phyloP scores from a whole-genome alignment of 2,888 invertebrate genomes.

The Andrena hattorfiana region DNA sequence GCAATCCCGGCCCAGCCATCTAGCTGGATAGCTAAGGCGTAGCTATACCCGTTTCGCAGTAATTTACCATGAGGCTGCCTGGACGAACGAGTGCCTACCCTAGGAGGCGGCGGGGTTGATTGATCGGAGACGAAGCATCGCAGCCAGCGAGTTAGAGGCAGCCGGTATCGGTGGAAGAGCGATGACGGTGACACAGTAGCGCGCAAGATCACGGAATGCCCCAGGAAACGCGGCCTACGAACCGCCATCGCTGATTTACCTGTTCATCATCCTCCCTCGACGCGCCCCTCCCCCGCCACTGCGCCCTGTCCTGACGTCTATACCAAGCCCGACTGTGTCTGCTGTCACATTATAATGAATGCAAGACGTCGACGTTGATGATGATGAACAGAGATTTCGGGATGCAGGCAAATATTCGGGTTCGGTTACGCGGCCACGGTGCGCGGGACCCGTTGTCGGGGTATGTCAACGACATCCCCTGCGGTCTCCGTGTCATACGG shows the following conservation, averaged over 20 bases:
- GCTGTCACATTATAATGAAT: constrained; percentile 62
- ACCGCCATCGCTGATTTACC: constrained; percentile 37
- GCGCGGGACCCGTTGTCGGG: constrained; percentile 57
- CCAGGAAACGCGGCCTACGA: constrained; percentile 26
- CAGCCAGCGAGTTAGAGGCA: constrained; percentile 1
- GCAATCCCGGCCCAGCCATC: constrained; percentile 67
- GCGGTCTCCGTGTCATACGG: constrained; percentile 55
- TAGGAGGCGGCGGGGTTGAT: constrained; percentile 61
- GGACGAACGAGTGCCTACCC: constrained; percentile 41
- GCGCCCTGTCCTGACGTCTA: constrained; percentile 8
- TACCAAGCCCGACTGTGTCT: constrained; percentile 29
- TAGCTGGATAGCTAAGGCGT: constrained; percentile 68
- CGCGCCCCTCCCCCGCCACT: neutral
- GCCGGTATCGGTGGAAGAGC: neutral
- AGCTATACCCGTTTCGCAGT: constrained; percentile 65
- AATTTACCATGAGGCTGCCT: constrained; percentile 63
- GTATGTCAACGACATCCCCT: constrained; percentile 66
- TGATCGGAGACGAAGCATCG: constrained; percentile 68
- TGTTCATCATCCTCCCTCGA: constrained; percentile 26
- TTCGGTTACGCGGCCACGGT: constrained; percentile 49
- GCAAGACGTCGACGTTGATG: constrained; percentile 67
- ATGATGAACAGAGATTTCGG: constrained; percentile 62
- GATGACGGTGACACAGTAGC: neutral
- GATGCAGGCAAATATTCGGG: constrained; percentile 59
- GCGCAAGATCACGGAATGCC: neutral